These are phyloP conservation scores for Dasypolia templi DNA, from an alignment of 2,888 invertebrate species.

Conservation along the genomic window DNA sequence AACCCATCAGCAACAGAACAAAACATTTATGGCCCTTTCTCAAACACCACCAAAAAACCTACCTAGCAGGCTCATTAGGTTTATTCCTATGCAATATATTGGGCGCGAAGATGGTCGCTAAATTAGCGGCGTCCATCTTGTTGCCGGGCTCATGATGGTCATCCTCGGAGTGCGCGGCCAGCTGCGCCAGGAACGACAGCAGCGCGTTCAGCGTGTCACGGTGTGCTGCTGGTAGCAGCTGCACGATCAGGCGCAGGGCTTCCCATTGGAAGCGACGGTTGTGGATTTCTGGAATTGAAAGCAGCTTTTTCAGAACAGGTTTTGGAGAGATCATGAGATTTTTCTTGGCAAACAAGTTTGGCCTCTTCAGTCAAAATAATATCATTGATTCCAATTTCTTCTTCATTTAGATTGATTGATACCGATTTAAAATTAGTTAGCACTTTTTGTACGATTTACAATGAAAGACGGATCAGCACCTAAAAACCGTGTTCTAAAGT, in stretches of 20 bases:
- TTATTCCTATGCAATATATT: constrained; percentile 96
- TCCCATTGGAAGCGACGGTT: constrained; percentile 95
- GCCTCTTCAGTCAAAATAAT: background rate
- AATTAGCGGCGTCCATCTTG: constrained; percentile 98
- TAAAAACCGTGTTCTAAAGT: background rate
- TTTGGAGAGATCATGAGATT: background rate
- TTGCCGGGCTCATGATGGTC: constrained; percentile 93
- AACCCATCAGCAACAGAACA: background rate
- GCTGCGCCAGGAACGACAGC: constrained; percentile 94
- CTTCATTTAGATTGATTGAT: background rate
- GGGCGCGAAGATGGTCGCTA: constrained; percentile 98
- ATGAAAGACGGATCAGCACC: background rate
- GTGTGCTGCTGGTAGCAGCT: constrained; percentile 96
- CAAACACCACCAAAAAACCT: background rate
- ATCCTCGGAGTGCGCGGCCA: constrained; percentile 94
- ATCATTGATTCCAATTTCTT: background rate
- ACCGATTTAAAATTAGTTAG: background rate
- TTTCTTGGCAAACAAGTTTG: background rate
- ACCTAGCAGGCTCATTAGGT: constrained; percentile 90
- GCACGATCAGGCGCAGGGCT: constrained; percentile 95
- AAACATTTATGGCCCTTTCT: background rate
- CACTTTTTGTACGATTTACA: background rate
- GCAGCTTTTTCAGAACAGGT: background rate
- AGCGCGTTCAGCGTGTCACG: constrained; percentile 96
- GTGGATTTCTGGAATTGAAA: constrained; percentile 92